phyloP scores from a whole-genome alignment of 2,888 invertebrate genomes.

The Leptopilina drosophilae region DNA sequence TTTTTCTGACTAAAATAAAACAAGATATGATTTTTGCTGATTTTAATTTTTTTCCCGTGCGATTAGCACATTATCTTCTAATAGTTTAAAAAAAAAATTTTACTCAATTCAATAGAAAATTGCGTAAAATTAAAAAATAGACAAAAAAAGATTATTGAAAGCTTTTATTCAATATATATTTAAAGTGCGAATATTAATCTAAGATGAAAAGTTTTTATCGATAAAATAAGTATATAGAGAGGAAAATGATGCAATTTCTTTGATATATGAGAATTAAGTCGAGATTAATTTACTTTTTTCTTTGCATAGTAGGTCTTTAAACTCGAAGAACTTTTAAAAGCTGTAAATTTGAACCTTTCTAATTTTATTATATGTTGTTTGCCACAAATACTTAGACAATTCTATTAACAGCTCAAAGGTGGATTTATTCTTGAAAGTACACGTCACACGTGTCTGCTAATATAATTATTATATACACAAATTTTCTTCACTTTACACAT shows the following conservation, averaged over 20 bases:
- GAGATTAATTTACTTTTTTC: background rate
- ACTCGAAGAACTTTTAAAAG: background rate
- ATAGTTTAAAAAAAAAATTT: too few species aligned
- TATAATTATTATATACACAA: background rate
- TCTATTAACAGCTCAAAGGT: slow-evolving; percentile 38
- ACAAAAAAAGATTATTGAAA: too few species aligned
- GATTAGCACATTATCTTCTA: too few species aligned
- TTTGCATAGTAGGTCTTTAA: background rate
- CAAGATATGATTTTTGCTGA: too few species aligned
- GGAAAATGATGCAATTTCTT: too few species aligned
- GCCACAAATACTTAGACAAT: slow-evolving; percentile 24
- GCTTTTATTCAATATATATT: too few species aligned
- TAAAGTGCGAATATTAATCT: too few species aligned
- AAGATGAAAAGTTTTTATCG: background rate
- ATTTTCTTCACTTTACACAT: slow-evolving; percentile 41
- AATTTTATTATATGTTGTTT: slow-evolving; percentile 6
- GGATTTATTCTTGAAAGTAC: slow-evolving; percentile 39
- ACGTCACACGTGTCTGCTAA: slow-evolving; percentile 40
- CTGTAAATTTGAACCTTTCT: background rate
- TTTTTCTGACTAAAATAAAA: too few species aligned
- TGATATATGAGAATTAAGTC: too few species aligned
- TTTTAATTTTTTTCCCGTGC: too few species aligned
- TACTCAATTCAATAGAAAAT: too few species aligned
- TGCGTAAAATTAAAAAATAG: too few species aligned
- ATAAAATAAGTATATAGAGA: background rate